phyloP scores from a whole-genome alignment of 2,888 invertebrate genomes.

The Thysanoteuthis rhombus region DNA sequence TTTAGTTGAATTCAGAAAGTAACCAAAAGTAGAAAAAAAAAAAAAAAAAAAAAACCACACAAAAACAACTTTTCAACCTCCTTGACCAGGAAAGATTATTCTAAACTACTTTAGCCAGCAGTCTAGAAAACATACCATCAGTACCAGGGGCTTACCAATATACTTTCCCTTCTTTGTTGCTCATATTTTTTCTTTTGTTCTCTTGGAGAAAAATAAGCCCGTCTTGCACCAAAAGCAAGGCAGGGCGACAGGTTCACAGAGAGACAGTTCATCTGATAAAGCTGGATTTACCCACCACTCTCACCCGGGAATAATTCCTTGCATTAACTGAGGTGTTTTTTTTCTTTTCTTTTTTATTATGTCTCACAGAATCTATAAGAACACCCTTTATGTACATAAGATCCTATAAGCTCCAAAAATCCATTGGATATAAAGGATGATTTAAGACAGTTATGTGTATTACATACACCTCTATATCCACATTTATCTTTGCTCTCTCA shows the following conservation, averaged over 20 bases:
- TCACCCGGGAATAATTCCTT: neutral
- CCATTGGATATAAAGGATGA: neutral
- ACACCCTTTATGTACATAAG: slow-evolving; percentile 12
- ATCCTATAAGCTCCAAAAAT: neutral
- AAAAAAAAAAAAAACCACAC: no score
- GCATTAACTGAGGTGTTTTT: neutral
- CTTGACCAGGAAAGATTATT: neutral
- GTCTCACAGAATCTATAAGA: neutral
- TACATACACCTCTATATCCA: neutral
- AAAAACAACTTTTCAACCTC: neutral
- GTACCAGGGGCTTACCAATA: neutral
- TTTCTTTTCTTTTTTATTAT: neutral
- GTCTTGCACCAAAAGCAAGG: neutral
- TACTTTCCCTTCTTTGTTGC: neutral
- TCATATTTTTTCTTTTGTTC: neutral
- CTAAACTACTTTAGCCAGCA: neutral
- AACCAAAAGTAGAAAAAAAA: neutral
- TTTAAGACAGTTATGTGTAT: neutral
- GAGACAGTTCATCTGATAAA: neutral
- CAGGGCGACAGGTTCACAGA: neutral
- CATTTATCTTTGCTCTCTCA: neutral
- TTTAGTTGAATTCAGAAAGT: neutral
- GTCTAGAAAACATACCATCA: neutral
- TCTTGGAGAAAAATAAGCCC: neutral
- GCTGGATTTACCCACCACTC: neutral